Conservation (phyloP, 2,888 invertebrate genomes). For the Phengaris arion region DNA sequence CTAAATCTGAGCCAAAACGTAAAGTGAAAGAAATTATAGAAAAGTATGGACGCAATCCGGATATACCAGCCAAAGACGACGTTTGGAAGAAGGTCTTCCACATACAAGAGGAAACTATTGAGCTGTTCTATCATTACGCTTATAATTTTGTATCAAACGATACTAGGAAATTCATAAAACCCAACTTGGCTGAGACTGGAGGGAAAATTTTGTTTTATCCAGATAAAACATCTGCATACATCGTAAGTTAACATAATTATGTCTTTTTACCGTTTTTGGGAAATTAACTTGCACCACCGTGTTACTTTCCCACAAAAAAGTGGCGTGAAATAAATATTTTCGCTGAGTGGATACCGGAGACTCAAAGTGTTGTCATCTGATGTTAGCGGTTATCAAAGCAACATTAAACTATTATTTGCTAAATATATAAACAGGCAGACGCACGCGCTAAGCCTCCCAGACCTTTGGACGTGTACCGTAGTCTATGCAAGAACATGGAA, state of each 20-base stretch:
- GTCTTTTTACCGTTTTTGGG: background rate
- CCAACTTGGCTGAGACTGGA: conserved; percentile 84
- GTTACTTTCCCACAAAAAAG: no score
- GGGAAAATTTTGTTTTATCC: conserved; percentile 82
- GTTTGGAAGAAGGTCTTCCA: conserved; percentile 83
- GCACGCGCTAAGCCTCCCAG: conserved; percentile 79
- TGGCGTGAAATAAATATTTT: no score
- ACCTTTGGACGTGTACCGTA: conserved; percentile 81
- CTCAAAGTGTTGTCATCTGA: no score
- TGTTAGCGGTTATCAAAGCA: no score
- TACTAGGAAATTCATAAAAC: conserved; percentile 83
- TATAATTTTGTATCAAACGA: conserved; percentile 81
- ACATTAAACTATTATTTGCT: background rate
- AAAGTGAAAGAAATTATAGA: conserved; percentile 76
- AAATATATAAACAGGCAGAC: conserved; percentile 75
- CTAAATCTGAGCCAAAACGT: conserved; percentile 59
- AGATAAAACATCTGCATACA: conserved; percentile 82
- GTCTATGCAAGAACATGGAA: conserved; percentile 81
- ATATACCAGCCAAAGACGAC: conserved; percentile 79
- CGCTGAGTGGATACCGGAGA: no score
- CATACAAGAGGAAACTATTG: conserved; percentile 80
- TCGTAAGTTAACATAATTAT: conserved; percentile 63
- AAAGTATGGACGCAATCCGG: conserved; percentile 80
- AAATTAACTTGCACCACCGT: no score
- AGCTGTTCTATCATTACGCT: conserved; percentile 82